These are phyloP conservation scores for Peromyscus polionotus DNA, from an alignment of 2,113 vertebrate species.

Conservation along the genomic window DNA sequence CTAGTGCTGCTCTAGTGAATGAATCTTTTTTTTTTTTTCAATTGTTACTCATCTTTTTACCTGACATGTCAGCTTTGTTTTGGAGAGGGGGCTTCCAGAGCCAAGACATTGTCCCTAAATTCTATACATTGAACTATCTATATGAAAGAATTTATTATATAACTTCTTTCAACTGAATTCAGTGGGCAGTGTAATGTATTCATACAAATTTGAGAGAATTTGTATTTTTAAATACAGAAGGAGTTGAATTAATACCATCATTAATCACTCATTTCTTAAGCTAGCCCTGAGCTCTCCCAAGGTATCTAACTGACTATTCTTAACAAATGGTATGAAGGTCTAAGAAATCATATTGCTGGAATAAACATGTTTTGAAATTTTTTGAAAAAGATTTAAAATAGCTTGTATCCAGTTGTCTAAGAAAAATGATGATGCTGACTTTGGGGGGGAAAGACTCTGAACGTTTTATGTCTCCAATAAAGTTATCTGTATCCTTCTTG, in stretches of 20 bases:
- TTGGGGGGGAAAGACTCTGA: neutral
- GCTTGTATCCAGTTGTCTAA: constrained; percentile 18
- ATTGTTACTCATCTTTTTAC: neutral
- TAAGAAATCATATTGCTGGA: constrained; percentile 1
- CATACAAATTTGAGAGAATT: neutral
- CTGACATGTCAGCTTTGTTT: neutral
- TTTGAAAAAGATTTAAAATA: constrained; percentile 46
- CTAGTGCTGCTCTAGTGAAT: neutral
- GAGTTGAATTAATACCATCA: neutral
- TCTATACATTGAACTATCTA: neutral
- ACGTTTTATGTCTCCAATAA: constrained; percentile 65
- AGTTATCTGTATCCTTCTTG: constrained; percentile 58
- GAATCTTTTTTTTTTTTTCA: neutral
- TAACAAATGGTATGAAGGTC: neutral
- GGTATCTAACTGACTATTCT: neutral
- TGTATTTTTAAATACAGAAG: neutral
- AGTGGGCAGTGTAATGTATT: neutral
- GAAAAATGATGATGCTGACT: neutral
- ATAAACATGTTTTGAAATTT: neutral
- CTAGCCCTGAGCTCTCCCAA: neutral
- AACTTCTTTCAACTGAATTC: neutral
- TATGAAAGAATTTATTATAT: neutral
- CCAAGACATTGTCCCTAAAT: neutral
- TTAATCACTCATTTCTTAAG: neutral
- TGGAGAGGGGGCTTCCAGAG: no score